Evolutionary conservation across 2,888 invertebrate genomes (phyloP), one percentile per base, ranked within the genome.

Genomic region (Nudaria mundana): DNA sequence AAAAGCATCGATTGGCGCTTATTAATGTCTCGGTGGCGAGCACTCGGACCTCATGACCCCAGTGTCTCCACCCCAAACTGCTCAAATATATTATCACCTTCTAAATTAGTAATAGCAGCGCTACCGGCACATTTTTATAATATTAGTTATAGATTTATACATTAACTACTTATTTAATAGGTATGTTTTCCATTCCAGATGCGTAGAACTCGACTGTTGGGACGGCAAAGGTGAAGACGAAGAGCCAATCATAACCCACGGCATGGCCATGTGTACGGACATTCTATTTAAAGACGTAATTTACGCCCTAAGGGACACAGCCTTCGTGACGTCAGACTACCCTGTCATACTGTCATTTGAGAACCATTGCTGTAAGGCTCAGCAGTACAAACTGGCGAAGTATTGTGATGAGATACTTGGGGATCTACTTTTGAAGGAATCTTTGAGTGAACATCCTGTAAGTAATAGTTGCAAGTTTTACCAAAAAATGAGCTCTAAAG

Each of bases 181-280:
- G 5, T 20, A n/a, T 3, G 5, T 18, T 12, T 10, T 20, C 6
- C 5, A 4, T 66, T 74, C 2, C 79, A 96, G 97, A 64, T 99
- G 98, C 81, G 97, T 99, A 2, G 99, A 99, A 81, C 90, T 99
- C 37, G 99, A 99, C 84, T 98, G 98, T 80, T 99, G 99, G 99
- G 99, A 99, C 80, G 99, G 99, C 5, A 96, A 95, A 81, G 96
- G 96, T 0, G 97, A 98, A 83, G 98, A 98, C 69, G 98, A 98
- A 69, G 99, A 99, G 71, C 99, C 99, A 0, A 99, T 99, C 67
- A 98, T 99, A 58, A 99, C 99, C 22, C 99, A 99, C 85, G 99
- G 99, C 30, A 98, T 98, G 90, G 99, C 99, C 3, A 99, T 99
- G 98, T 99, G 99, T 76, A 99, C 98, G 2, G 99, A 99, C 87